Base-by-base conservation (phyloP, 1,140 invertebrate species). In the Cydia fagiglandana region DNA sequence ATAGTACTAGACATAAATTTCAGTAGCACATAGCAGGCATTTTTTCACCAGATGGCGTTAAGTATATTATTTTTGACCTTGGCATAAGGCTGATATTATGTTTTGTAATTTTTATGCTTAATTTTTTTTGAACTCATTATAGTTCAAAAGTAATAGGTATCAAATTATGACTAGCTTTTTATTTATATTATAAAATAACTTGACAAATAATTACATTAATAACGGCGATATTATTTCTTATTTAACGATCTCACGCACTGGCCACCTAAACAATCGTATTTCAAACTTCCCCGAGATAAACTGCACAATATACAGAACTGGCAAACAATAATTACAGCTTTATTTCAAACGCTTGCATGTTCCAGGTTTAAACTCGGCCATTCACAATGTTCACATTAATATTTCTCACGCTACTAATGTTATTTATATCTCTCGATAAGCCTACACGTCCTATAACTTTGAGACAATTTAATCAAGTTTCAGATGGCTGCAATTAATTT, bases 361-460 rank as follows among this genome's bases (percentile, higher is more conserved):
- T 66, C 66, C 30, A 41, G 9, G 66, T 20, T 70, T 70, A 45
- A 70, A 70, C 34, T 41, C 34, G n/a, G 66, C 66, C 66, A 41
- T 70, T 70, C 66, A 38, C 66, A 70, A 70, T 70, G 66, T 38
- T 38, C 66, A 70, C 66, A 70, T 70, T 70, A 70, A 70, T 70
- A 70, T 70, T 70, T 70, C 66, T 70, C 66, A 41, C 66, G 66
- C 66, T 38, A 41, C 34, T 70, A 70, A 70, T 38, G 66, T 70
- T 70, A 41, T 70, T 70, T 70, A 70, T 70, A 70, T 70, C 66
- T 70, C 34, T 70, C 66, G 66, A 70, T 70, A 70, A 70, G 66
- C 66, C 66, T 70, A 70, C 66, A 70, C 66, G 66, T 70, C 30
- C 66, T 70, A 70, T 70, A 70, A 70, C 38, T 70, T 70, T 70